A percentile compares a stretch with the other conserved stretches of the same genome.
Evolutionary conservation across 2,888 invertebrate species (phyloP).

Genomic region (Atrina japonica): DNA sequence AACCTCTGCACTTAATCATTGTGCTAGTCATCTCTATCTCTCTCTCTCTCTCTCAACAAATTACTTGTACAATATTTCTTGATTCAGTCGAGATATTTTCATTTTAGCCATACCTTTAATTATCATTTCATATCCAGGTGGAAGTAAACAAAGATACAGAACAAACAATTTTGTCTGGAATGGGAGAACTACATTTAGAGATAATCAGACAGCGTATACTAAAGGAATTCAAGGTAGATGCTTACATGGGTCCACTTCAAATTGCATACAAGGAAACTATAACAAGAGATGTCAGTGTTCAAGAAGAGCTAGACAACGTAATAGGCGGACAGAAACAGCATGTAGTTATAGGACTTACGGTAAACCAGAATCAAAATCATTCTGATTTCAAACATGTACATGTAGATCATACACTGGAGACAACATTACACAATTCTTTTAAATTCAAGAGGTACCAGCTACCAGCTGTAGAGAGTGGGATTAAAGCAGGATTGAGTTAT

Average conservation of each 20-base stretch:
- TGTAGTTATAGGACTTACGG: constrained; percentile 85
- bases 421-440: constrained; percentile 84
- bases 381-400: constrained; percentile 60
- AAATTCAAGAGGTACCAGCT: constrained; percentile 84
- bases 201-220: constrained; percentile 92
- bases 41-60: too few relatives aligned
- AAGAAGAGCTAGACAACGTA: constrained; percentile 84
- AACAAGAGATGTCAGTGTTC: constrained; percentile 71
- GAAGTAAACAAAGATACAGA: constrained; percentile 89
- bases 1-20: too few relatives aligned
- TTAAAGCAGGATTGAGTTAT: constrained; percentile 81
- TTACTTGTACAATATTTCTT: too few relatives aligned
- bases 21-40: too few relatives aligned
- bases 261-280: constrained; percentile 91
- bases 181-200: constrained; percentile 99
- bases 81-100: too few relatives aligned
- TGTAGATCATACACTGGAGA: constrained; percentile 72
- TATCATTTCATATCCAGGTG: constrained; percentile 83
- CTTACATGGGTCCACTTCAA: constrained; percentile 90
- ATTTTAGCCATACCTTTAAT: too few relatives aligned
- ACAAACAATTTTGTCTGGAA: constrained; percentile 90
- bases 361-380: constrained; percentile 81
- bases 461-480: constrained; percentile 87
- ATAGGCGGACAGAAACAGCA: constrained; percentile 85
- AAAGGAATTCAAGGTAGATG: constrained; percentile 94